Evolutionary conservation across 1,140 invertebrate genomes (phyloP), one percentile per base, ranked within the genome.

Genomic region (Proctacanthus coquilletti): DNA sequence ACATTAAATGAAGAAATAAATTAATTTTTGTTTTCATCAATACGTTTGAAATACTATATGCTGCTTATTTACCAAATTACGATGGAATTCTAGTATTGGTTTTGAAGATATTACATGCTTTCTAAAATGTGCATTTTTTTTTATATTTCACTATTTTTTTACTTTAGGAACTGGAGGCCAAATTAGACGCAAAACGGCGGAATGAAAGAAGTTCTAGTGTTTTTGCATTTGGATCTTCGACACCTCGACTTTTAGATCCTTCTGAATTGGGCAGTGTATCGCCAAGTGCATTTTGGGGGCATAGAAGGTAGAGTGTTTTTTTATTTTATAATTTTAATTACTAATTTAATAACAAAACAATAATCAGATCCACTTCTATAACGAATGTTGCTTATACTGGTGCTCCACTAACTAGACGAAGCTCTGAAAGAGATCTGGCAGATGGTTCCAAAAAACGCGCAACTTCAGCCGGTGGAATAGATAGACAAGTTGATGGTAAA

Each of bases 201-300:
- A 75, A 76, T 55, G 77, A 81, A 51, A 65, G 74, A 44, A 74
- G 71, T 60, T 72, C 66, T 25, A 68, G 72, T 44, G 52, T 43
- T 36, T 89, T 88, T 65, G 85, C 84, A 21, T 89, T 89, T 64
- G 85, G 85, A 27, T 88, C 84, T 50, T 88, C 84, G 38, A 87
- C 84, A 33, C 84, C 85, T 36, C 68, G 85, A 40, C 79, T 87
- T 66, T 62, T 88, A 46, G 84, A 88, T 52, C 81, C 81, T 18
- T 73, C 77, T 25, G 81, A 85, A 58, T 76, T 77, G 40, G 73
- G 75, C 33, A 45, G 48, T 39, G 47, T 59, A 42, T 57, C 53
- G 41, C 52, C 53, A 38, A 58, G 52, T 41, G 73, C 76, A 38
- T 84, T 80, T 65, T 85, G 81, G 82, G 79, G 77, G 36, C 74